Conservation (phyloP, 2,888 invertebrate genomes). For the Drosophila tripunctata region DNA sequence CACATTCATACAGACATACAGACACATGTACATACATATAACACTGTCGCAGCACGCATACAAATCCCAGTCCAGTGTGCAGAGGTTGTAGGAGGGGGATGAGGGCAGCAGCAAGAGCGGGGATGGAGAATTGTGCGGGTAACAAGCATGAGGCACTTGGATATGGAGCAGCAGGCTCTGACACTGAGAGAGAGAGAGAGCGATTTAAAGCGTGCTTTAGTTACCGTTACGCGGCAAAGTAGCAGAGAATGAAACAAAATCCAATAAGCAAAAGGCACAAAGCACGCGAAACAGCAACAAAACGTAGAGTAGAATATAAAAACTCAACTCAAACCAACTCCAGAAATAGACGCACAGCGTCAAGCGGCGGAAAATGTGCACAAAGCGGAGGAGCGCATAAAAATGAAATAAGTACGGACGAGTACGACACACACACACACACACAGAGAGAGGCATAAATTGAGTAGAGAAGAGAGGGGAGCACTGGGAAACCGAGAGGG, state of each 20-base stretch:
- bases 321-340: slow-evolving; percentile 58
- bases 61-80: slow-evolving; percentile 10
- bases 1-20: no score
- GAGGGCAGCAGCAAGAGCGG: not conserved
- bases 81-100: no score
- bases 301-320: slow-evolving; percentile 3
- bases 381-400: slow-evolving; percentile 39
- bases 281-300: slow-evolving; percentile 52
- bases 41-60: slow-evolving; percentile 52
- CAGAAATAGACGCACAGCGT: slow-evolving; percentile 66
- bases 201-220: slow-evolving; percentile 55
- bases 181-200: slow-evolving; percentile 26
- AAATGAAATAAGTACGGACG: slow-evolving; percentile 55
- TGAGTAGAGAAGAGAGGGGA: no score
- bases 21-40: no score
- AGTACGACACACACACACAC: slow-evolving; percentile 16
- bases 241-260: slow-evolving; percentile 40
- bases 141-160: slow-evolving; percentile 20
- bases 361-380: slow-evolving; percentile 64
- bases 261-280: slow-evolving; percentile 57
- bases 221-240: slow-evolving; percentile 50
- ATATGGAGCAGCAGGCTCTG: slow-evolving; percentile 65
- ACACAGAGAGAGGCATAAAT: no score
- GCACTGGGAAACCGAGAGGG: no score
- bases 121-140: not conserved